Evolutionary conservation across 92 coral and sea anemone genomes (phyloP), one percentile per base, ranked within the genome.

Genomic region (Palythoa grandis): DNA sequence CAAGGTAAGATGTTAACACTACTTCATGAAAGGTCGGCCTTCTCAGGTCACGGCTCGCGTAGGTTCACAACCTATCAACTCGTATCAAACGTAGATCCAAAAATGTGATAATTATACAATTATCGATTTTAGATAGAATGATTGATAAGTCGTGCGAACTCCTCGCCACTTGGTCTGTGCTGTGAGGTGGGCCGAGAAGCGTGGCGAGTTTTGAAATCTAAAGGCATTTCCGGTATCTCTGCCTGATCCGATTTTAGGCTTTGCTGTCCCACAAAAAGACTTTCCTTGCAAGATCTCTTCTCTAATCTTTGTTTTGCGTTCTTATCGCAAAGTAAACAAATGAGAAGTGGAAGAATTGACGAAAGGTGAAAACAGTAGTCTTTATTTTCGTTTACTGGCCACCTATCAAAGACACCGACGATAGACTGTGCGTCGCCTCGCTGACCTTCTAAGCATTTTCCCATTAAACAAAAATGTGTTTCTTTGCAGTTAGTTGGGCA

Each of bases 401-500:
- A 90, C 79, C 72, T 78, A 88, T 90, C 99, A 97, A 97, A 97
- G 98, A 89, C 13, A 93, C 99, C 99, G 99, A 87, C 98, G 72
- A 76, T 90, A 96, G 99, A 91, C 99, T 91, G 69, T 52, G 61
- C 88, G 99, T 95, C 99, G 99, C 99, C 99, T 90, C 80, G 77
- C 77, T 92, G 99, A 97, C 99, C 98, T 88, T 87, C 91, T 87
- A 97, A 95, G 99, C 95, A 97, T 97, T 95, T 94, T 92, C 82
- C 90, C 87, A 91, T 93, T 86, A 92, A 86, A 91, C 89, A 92
- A 93, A 95, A 90, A 92, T 92, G 91, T 87, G 88, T 86, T 66
- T 69, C 88, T 76, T 83, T 85, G 47, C 83, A 54, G 71, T 70
- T 72, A 71, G 89, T 76, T 85, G 88, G 72, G 52, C 93, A 87